Evolutionary conservation across 2,113 vertebrate species (phyloP), one percentile per base, ranked within the genome.

Genomic region (Coturnix japonica): DNA sequence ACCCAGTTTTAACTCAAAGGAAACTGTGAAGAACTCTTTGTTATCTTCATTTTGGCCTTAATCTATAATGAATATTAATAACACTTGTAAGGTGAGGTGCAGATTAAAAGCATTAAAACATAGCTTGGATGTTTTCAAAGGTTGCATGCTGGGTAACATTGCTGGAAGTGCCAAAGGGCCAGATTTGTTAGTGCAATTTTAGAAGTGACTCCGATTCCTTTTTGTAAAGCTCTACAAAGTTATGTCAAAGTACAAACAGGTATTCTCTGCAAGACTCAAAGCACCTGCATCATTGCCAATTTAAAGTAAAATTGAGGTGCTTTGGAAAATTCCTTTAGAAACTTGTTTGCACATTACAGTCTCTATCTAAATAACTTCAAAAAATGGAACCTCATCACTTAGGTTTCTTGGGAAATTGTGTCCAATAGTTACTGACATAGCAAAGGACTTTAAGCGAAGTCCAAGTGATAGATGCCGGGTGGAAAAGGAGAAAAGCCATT

Each of bases 61-160:
- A 95, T 94, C 60, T 92, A 92, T 78, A 89, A 91, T 91, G 82
- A 95, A 89, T 93, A 94, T 95, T 95, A 92, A 91, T 92, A 85
- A 47, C 71, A 82, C 47, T 94, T 95, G 87, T 91, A 85, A 93
- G 85, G 94, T 93, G 81, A 96, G 81, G 65, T 15, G 56, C 44
- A 79, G 87, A 94, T 95, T 70, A 80, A 93, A 96, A 96, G 88
- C 81, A 77, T 74, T 77, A 82, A 93, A 93, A 95, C 77, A 90
- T 35, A 84, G 57, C 81, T 91, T 76, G 85, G 60, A 87, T 92
- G 43, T 73, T 92, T 89, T 89, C 85, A 92, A 77, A 89, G 85
- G 51, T 85, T 96, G 71, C 84, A n/a, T 25, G 60, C 78, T 89
- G 95, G 67, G 64, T 76, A 85, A 57, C 81, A 47, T 75, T 92